phyloP scores from a whole-genome alignment of 2,888 invertebrate species.

The Sclerodermus sp. region DNA sequence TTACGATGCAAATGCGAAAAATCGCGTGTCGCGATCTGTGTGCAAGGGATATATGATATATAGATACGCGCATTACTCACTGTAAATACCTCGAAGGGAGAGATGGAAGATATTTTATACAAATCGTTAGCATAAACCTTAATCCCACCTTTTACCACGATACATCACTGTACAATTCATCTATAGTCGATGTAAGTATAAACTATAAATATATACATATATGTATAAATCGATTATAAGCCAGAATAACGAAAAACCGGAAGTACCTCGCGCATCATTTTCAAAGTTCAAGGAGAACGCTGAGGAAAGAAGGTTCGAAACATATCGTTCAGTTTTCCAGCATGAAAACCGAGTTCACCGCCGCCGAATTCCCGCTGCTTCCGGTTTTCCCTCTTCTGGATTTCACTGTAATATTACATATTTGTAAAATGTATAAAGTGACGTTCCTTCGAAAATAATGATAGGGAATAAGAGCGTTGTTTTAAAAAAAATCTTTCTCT shows the following conservation, averaged over 20 bases:
- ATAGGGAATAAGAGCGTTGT: conserved; percentile 36
- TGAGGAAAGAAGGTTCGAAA: conserved; percentile 15
- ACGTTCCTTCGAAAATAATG: conserved; percentile 38
- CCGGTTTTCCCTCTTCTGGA: conserved; percentile 35
- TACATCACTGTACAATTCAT: conserved; percentile 34
- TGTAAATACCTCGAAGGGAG: conserved; percentile 43
- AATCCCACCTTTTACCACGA: conserved; percentile 33
- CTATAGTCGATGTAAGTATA: conserved; percentile 35
- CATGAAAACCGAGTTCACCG: neutral
- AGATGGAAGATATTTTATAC: conserved; percentile 54
- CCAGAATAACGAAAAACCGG: conserved; percentile 35
- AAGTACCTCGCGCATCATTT: neutral
- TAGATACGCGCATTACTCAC: conserved; percentile 9
- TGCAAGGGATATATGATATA: conserved; percentile 9
- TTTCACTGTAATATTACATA: conserved; percentile 37
- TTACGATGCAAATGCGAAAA: conserved; percentile 3
- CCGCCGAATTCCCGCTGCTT: conserved; percentile 13
- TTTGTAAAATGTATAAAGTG: conserved; percentile 45
- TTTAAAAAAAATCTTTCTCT: conserved; percentile 28
- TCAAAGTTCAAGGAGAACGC: conserved; percentile 6
- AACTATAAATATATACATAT: conserved; percentile 33
- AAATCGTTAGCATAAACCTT: conserved; percentile 42
- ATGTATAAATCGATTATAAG: conserved; percentile 19
- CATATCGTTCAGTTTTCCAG: conserved; percentile 41
- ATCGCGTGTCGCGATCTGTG: neutral